A percentile compares a stretch with the other conserved stretches of the same genome.
phyloP scores from a whole-genome alignment of 1,140 invertebrate genomes.

The Metopolophium dirhodum region DNA sequence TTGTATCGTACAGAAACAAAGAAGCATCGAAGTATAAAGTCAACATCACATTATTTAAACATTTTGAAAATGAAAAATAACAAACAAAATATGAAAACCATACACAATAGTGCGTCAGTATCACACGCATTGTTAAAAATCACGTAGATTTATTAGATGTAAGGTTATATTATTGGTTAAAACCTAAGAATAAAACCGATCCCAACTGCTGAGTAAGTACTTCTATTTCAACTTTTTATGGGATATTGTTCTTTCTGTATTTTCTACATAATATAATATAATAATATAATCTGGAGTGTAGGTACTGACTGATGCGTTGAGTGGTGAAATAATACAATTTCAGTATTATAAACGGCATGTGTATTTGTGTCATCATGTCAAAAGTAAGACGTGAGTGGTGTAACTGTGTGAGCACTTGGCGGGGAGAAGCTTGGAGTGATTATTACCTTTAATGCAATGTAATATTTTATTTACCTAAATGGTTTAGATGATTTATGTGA shows the following conservation, averaged over 20 bases:
- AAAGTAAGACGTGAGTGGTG: not conserved
- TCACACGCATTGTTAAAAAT: not conserved
- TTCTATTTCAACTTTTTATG: not conserved
- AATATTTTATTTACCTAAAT: not conserved
- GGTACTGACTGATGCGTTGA: not conserved
- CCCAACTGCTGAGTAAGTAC: not conserved
- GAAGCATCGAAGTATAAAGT: not conserved
- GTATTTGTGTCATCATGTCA: not conserved
- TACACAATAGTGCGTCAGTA: not conserved
- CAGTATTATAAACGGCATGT: not conserved
- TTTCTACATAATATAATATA: not conserved
- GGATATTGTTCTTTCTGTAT: rapidly evolving
- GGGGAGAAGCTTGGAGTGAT: not conserved
- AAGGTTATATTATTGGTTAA: not conserved
- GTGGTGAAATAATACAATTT: not conserved
- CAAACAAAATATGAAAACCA: not conserved
- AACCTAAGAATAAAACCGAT: not conserved
- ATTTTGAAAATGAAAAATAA: not conserved
- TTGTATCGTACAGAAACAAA: not conserved
- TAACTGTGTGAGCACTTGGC: not conserved
- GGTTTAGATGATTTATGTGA: not conserved
- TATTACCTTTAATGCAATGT: not conserved
- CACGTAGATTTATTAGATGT: not conserved
- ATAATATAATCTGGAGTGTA: not conserved
- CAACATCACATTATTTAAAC: not conserved